Evolutionary conservation across 2,113 vertebrate genomes (phyloP), one percentile per base, ranked within the genome.

Genomic region (Potamarius usumacintae): DNA sequence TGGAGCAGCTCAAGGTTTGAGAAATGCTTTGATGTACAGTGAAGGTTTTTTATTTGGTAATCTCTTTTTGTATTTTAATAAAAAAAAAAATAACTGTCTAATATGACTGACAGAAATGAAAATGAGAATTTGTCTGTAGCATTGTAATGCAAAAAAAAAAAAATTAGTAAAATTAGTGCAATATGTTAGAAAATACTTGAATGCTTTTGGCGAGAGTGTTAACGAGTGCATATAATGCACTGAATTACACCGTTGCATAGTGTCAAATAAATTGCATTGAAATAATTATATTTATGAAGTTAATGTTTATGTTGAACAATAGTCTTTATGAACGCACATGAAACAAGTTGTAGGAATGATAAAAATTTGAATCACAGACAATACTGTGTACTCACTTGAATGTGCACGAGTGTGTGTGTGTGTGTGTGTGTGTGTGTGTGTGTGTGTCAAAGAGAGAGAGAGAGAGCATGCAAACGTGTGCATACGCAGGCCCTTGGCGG

Each of bases 1-100:
- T 87, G 85, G 82, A 62, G 65, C 9, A 52, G 42, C 57, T 85
- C 65, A 30, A 82, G 20, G 62, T 60, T 72, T 85, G 69, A 89
- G 50, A 78, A 90, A 89, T 30, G 77, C 30, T 60, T 42, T 20
- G 55, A 80, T 20, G 20, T 58, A 60, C 4, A 0, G 18, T 42
- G 7, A 5, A 80, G 57, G 11, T 62, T 22, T 82, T 22, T 22
- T 42, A 50, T 81, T 58, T 81, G 27, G 8, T 20, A 80, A 0
- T 42, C 11, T 62, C 25, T 62, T 82, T 60, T 8, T 25, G 42
- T 62, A 0, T 25, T 58, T n/a, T 80, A n/a, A 2, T 79, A 18
- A 79, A 30, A 27, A 55, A 55, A n/a, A 53, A 79, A 57, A 57
- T 53, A 8, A 9, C 6, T 8, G n/a, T 80, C 8, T 80, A 30